Evolutionary conservation across 2,888 invertebrate species (phyloP), one percentile per base, ranked within the genome.

Genomic region (Chelonus formosanus): DNA sequence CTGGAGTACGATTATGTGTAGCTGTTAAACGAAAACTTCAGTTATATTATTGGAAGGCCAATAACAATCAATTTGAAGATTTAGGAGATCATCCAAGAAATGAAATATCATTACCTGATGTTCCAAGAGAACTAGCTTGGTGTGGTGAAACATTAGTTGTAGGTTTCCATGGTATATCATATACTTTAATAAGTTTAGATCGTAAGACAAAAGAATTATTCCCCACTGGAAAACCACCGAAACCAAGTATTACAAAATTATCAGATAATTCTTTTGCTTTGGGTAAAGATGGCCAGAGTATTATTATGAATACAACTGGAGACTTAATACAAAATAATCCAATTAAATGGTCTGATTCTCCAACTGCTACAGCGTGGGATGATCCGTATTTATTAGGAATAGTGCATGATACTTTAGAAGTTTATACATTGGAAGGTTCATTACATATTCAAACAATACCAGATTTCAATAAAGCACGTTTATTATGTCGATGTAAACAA

Each of bases 331-430:
- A 87, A 81, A 91, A 89, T 81, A 89, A 91, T 82, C 90, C 91
- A 32, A 87, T 94, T 3, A 91, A 90, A 78, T 95, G 95, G 95
- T 88, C 89, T 3, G 93, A 94, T 78, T 88, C 91, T 34, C 94
- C 95, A 6, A 84, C 89, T 67, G 89, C 88, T 68, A 86, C 92
- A 91, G 96, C 92, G 36, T 96, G 96, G 91, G 97, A 98, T 84
- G 92, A 94, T 76, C 98, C 98, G 0, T 99, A 94, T 84, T 87
- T 96, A 31, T 85, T 98, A 65, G 96, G 95, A 4, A 87, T 98
- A 56, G 86, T 96, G 57, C 89, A 92, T 58, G 95, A 93, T 76
- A 89, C 90, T 72, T 88, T 97, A 43, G 94, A 97, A 84, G 89
- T 98, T 4, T 91, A 95, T 71, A 93, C 96, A 3, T 88, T 96